Base-by-base conservation (phyloP, 2,113 vertebrate genomes). In the Rhinichthys klamathensis region DNA sequence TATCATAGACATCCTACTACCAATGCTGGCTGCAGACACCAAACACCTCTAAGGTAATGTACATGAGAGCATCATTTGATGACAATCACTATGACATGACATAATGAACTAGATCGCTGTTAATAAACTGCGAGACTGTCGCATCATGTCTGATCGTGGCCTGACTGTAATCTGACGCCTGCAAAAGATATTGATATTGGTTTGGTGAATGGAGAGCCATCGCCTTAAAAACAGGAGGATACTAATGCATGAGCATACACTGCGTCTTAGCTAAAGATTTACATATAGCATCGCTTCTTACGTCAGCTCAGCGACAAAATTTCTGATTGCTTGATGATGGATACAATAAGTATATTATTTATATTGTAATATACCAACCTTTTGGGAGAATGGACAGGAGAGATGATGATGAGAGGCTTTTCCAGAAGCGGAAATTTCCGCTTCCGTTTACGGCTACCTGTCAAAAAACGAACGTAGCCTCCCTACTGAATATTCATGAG, bases 381-480 rank as follows among this genome's bases (percentile, higher is more conserved):
- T 84, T n/a, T 32, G 60, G 41, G 77, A 30, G 44, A 61, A 80
- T 73, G 81, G 27, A 65, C 60, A 32, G 60, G 77, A 77, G 35
- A 76, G 54, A 63, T 49, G 81, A 75, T n/a, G 60, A 75, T n/a
- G 60, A 85, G 67, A 67, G 56, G 77, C 87, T 86, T 73, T 82
- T 85, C 84, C 27, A 82, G 51, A 63, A 44, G 63, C 21, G 82
- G 81, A 67, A 75, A 89, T 83, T 88, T 89, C 89, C 89, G 87
- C 87, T 89, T 89, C 89, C 89, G 88, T 51, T 87, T 41, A 72
- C 56, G 65, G 35, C 65, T 49, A 88, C 89, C 87, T 88, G 88
- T 77, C 70, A 80, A 46, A 23, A 80, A 75, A 54, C 60, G 51
- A 77, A 15, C 41, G 7, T 32, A 13, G 32, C 16, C n/a, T 69